phyloP scores from a whole-genome alignment of 2,113 vertebrate genomes.

The Leptobrachium ailaonicum region DNA sequence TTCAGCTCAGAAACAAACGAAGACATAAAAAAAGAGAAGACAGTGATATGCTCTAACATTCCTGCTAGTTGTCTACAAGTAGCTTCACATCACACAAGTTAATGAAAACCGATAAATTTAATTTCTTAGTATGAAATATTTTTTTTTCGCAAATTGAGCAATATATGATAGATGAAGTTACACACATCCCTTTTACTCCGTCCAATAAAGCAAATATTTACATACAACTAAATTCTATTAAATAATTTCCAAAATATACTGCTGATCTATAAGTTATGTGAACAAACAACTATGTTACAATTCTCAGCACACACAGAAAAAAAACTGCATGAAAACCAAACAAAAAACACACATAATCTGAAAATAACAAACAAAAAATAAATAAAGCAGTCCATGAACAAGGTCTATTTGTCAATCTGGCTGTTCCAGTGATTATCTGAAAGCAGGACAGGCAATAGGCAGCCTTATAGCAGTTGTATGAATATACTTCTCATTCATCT shows the following conservation, averaged over 20 bases:
- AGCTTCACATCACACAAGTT: conserved; percentile 31
- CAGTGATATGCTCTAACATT: not conserved
- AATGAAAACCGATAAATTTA: conserved; percentile 30
- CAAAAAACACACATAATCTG: too few species aligned
- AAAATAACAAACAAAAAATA: not conserved
- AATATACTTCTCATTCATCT: too few species aligned
- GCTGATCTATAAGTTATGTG: conserved; percentile 40
- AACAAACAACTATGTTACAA: conserved; percentile 35
- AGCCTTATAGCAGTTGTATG: not conserved
- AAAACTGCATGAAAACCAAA: not conserved
- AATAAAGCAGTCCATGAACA: conserved; percentile 13
- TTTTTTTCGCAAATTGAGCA: conserved; percentile 19
- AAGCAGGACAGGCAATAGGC: conserved; percentile 2
- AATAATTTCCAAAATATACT: conserved; percentile 19
- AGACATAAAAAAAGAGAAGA: not conserved
- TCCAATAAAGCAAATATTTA: conserved; percentile 42
- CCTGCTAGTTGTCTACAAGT: not conserved
- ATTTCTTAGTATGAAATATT: too few species aligned
- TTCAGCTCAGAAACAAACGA: not conserved
- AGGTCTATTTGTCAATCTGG: conserved; percentile 10
- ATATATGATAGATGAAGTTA: conserved; percentile 32
- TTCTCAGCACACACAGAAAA: conserved; percentile 10
- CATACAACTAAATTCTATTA: conserved; percentile 31
- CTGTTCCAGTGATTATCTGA: conserved; percentile 17
- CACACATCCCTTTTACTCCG: conserved; percentile 25